Percentiles rank a stretch among this genome's conserved stretches.
These are phyloP conservation scores for Tragelaphus scriptus DNA, from an alignment of 2,113 vertebrate species.

Conservation along the genomic window DNA sequence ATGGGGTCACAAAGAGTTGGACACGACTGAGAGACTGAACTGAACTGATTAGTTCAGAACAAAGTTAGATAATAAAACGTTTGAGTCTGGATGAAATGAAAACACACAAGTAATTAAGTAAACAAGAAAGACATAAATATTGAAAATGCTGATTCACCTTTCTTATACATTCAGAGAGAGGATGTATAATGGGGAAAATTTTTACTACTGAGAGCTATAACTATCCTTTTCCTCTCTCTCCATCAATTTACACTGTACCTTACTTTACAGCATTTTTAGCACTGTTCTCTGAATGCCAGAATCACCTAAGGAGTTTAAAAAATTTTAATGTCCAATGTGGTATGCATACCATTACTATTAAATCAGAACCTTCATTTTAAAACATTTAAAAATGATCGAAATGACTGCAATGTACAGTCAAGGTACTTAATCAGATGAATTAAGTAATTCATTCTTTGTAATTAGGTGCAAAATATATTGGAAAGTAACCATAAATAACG, in stretches of 20 bases:
- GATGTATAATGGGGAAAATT: not conserved
- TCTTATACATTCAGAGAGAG: not conserved
- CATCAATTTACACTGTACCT: not conserved
- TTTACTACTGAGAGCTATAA: not conserved
- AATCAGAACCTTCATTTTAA: not conserved
- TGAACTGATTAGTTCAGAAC: not conserved
- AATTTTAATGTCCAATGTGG: not conserved
- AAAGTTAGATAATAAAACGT: not conserved
- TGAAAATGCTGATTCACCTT: constrained; percentile 2
- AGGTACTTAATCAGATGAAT: not conserved
- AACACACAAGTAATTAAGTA: not conserved
- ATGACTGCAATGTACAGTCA: not conserved
- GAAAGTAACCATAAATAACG: not conserved
- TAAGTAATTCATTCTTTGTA: not conserved
- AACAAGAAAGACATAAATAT: not conserved
- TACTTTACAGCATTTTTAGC: not conserved
- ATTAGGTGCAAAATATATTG: not conserved
- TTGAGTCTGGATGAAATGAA: not conserved
- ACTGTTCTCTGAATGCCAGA: not conserved
- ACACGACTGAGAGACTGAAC: not conserved
- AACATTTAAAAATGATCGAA: not conserved
- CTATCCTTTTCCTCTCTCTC: not conserved
- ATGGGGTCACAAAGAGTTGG: not conserved
- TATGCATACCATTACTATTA: not conserved
- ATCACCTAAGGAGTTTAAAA: not conserved